Evolutionary conservation across 2,888 invertebrate species (phyloP), one percentile per base, ranked within the genome.

Genomic region (Escarpia spicata): DNA sequence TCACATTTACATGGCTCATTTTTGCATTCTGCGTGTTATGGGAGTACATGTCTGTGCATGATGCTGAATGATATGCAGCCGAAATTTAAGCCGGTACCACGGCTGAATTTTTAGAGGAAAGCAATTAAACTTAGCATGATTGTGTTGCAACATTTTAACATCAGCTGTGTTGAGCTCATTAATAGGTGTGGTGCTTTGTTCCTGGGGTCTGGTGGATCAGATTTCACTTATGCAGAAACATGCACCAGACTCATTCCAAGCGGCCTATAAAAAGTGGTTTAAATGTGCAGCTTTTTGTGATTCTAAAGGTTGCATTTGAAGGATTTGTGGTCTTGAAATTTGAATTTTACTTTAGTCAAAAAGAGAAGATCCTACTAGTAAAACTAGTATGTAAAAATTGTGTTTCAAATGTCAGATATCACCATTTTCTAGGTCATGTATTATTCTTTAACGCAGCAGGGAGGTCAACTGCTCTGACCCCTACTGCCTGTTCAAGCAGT

Each of bases 141-240:
- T 75, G 75, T 75, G 75, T 75, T 75, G 75, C 75, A 75, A 75
- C 75, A 75, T 26, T 19, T 75, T 75, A 75, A n/a, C 75, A 75
- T 26, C 75, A 26, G 75, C 6, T 26, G 19, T 26, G 19, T 75
- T 19, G 19, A 75, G 75, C 75, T 75, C 19, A 75, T 75, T 75
- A 75, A 75, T 3, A 75, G 75, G 19, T 26, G n/a, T 75, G 19
- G 26, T 19, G 75, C 6, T 15, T 3, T 26, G n/a, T 75, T 26
- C 19, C 26, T 75, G 6, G 19, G 52, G 75, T 75, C 26, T 75
- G 75, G 75, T 4, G 75, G 19, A 75, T 75, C 75, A 26, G 75
- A 26, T 75, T 75, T 75, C 75, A 75, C 75, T 75, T 26, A 75
- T 75, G 75, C 75, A 26, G 75, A 75, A 75, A 75, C 75, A 75